These are phyloP conservation scores for Cyanoliseus patagonus DNA, from an alignment of 2,113 vertebrate genomes.

Conservation along the genomic window DNA sequence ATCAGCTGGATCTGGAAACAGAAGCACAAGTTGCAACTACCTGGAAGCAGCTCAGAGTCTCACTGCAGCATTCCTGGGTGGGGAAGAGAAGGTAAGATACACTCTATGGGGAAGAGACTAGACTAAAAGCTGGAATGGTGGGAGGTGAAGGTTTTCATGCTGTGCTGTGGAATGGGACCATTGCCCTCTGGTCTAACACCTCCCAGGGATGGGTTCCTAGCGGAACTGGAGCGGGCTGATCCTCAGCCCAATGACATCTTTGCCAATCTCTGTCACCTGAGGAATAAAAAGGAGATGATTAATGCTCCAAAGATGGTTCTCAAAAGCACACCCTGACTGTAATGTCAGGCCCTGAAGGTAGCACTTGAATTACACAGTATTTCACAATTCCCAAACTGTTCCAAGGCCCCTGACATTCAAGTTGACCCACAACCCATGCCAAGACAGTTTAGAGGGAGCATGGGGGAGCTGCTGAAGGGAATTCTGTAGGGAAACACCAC, in stretches of 20 bases:
- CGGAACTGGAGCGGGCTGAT: constrained; percentile 98
- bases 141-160: not conserved
- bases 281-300: not conserved
- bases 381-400: not conserved
- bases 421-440: not conserved
- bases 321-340: not conserved
- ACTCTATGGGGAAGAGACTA: accelerated
- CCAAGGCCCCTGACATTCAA: not conserved
- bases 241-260: constrained; percentile 92
- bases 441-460: not conserved
- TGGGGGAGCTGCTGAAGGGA: not conserved
- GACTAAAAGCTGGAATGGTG: not conserved
- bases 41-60: not conserved
- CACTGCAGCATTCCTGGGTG: not conserved
- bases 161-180: accelerated
- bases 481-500: not conserved
- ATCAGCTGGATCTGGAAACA: not conserved
- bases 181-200: not conserved
- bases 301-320: not conserved
- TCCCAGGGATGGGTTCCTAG: constrained; percentile 42
- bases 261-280: constrained; percentile 94
- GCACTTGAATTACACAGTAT: not conserved
- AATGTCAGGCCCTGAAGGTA: not conserved
- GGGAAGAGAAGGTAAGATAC: not conserved
- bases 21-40: not conserved